Percentiles rank a stretch among this genome's conserved stretches.
Evolutionary conservation across 1,140 invertebrate genomes (phyloP).

Genomic region (Macrotrachela quadricornifera): DNA sequence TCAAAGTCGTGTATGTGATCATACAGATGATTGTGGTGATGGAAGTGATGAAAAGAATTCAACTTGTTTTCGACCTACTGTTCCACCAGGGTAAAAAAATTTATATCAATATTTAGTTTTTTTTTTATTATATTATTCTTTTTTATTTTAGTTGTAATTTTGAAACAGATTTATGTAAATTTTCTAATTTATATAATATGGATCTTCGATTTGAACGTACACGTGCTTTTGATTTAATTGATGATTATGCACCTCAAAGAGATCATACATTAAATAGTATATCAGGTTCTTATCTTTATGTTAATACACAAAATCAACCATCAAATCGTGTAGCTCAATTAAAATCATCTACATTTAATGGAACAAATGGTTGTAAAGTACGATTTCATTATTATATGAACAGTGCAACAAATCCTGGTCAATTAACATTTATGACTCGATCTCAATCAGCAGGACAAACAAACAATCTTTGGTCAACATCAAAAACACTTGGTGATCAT

Average conservation of each 20-base stretch:
- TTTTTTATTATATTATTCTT: background rate
- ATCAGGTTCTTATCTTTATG: slow-evolving; percentile 9
- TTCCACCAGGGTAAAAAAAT: too few relatives aligned
- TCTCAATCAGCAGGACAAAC: too few relatives aligned
- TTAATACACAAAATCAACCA: slow-evolving; percentile 12
- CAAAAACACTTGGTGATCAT: too few relatives aligned
- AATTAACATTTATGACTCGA: too few relatives aligned
- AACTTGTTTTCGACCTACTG: background rate
- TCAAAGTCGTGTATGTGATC: slow-evolving; percentile 1
- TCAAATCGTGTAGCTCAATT: background rate
- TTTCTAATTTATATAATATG: slow-evolving; percentile 7
- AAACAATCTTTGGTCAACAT: too few relatives aligned
- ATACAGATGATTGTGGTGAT: slow-evolving; percentile 25
- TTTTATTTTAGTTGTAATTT: slow-evolving; percentile 15
- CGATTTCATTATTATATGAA: slow-evolving; percentile 25
- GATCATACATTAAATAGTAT: slow-evolving; percentile 7
- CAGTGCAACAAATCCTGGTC: slow-evolving; percentile 12
- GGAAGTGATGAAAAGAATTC: slow-evolving; percentile 20
- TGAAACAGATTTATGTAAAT: slow-evolving; percentile 21
- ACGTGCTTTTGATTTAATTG: background rate
- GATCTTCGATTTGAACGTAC: background rate
- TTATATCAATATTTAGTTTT: too few relatives aligned
- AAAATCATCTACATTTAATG: slow-evolving; percentile 11
- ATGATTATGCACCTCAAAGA: background rate
- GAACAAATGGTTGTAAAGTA: slow-evolving; percentile 13